These are phyloP conservation scores for Tetrax tetrax DNA, from an alignment of 2,113 vertebrate genomes.

Conservation along the genomic window DNA sequence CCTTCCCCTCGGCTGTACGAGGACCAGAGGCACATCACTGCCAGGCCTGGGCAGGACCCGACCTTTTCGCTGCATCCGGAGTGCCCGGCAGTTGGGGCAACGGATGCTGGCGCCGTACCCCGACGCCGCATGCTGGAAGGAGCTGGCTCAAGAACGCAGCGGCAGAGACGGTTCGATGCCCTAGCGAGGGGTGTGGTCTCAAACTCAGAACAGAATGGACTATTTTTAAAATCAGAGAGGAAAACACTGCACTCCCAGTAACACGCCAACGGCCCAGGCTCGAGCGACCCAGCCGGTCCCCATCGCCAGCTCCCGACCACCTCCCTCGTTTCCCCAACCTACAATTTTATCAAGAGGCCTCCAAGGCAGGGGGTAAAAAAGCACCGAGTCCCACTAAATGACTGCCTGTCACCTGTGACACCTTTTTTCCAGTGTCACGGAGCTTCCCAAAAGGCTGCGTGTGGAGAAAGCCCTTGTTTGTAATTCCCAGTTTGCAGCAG, in stretches of 20 bases:
- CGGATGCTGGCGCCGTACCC: not conserved
- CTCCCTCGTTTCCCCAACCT: not conserved
- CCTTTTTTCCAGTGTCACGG: constrained; percentile 8
- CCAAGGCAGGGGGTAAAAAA: not conserved
- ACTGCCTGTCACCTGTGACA: not conserved
- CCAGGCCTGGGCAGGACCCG: not conserved
- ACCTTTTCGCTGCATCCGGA: not conserved
- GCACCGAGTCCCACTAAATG: not conserved
- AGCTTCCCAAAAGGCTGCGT: not conserved
- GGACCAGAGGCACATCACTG: not conserved
- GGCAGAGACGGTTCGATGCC: not conserved
- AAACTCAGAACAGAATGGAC: constrained; percentile 21
- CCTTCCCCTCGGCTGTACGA: not conserved
- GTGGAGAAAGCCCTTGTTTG: not conserved
- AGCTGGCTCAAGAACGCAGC: not conserved
- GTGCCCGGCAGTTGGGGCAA: rapidly evolving
- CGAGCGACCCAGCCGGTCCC: not conserved
- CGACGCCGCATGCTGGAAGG: rapidly evolving
- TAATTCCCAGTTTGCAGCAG: constrained; percentile 30
- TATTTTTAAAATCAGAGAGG: constrained; percentile 6
- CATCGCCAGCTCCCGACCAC: not conserved
- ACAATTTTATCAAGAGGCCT: not conserved
- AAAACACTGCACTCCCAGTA: constrained; percentile 19
- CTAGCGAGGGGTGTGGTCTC: not conserved
- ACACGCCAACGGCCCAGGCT: not conserved